Base-by-base conservation (phyloP, 1,140 invertebrate species). In the Neocloeon triangulifer region DNA sequence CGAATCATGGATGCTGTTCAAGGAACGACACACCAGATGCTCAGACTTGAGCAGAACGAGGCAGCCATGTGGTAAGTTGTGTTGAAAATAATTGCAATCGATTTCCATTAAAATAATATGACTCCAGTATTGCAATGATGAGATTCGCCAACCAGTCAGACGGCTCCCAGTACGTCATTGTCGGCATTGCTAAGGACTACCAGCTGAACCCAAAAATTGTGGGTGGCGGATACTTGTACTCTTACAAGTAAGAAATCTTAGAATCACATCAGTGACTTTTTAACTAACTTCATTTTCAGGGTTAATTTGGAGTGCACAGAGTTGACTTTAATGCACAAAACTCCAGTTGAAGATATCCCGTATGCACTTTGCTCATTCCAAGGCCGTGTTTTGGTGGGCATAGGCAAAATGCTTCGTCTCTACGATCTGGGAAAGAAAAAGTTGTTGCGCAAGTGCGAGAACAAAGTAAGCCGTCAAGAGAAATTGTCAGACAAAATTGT, bases 391-490 rank as follows among this genome's bases (percentile, higher is more conserved):
- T 49, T 98, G 2, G 78, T 94, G 2, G 89, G 91, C 1, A 80
- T 97, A 9, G 94, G 95, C 1, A 70, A 73, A 34, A 75, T 84
- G 55, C 52, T 98, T 5, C 58, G 94, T 34, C 64, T 99, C 4
- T 99, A 98, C 50, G 94, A 98, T 43, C 69, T 96, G 45, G 95
- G 94, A 23, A 92, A 91, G 45, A 91, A 94, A 50, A 97, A 98
- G 52, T 51, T 99, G 19, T 52, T 99, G 4, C 62, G 89, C 22
- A 99, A 99, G 56, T 98, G 94, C 59, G 95, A 99, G 58, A 98
- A 98, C 55, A 91, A 94, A 59, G 73, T 77, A 47, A 45, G n/a
- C n/a, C n/a, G n/a, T n/a, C n/a, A n/a, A n/a, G n/a, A n/a, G n/a
- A n/a, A n/a, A n/a, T n/a, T n/a, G n/a, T n/a, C n/a, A n/a, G n/a